Evolutionary conservation across 2,113 vertebrate species (phyloP).

Genomic region (Entelurus aequoreus): DNA sequence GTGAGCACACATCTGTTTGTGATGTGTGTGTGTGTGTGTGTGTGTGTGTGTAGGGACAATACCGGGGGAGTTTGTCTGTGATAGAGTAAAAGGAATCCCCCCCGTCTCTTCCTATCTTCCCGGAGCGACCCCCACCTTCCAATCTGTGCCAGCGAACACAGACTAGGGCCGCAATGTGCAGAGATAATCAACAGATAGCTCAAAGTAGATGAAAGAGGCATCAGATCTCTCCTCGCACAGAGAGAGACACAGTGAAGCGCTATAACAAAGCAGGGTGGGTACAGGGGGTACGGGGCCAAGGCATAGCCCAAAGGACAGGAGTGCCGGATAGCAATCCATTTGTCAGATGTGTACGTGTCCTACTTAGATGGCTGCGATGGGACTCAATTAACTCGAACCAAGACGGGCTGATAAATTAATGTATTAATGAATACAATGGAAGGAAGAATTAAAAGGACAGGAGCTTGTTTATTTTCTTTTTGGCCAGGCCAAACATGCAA

Average conservation of each 20-base stretch:
- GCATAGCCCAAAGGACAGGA: slow-evolving; percentile 57
- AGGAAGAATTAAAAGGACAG: slow-evolving; percentile 56
- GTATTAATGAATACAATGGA: slow-evolving; percentile 73
- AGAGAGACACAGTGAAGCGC: slow-evolving; percentile 15
- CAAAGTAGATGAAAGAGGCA: slow-evolving; percentile 54
- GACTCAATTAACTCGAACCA: slow-evolving; percentile 77
- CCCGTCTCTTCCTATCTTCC: slow-evolving; percentile 31
- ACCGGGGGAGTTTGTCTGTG: slow-evolving; percentile 30
- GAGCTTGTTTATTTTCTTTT: slow-evolving; percentile 56
- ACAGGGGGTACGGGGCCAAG: slow-evolving; percentile 50
- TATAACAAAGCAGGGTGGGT: slow-evolving; percentile 50
- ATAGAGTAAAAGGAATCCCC: slow-evolving; percentile 39
- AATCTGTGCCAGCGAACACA: slow-evolving; percentile 34
- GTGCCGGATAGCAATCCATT: slow-evolving; percentile 68
- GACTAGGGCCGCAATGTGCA: slow-evolving; percentile 26
- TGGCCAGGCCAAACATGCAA: slow-evolving; percentile 48
- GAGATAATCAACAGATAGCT: slow-evolving; percentile 63
- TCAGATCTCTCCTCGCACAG: slow-evolving; percentile 40
- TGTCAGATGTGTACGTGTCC: slow-evolving; percentile 67
- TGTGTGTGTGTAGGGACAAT: slow-evolving; percentile 21
- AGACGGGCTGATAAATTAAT: slow-evolving; percentile 71
- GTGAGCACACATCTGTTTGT: slow-evolving; percentile 56
- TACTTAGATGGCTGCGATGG: slow-evolving; percentile 72
- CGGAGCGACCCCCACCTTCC: slow-evolving; percentile 42
- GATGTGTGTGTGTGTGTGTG: slow-evolving; percentile 17